These are phyloP conservation scores for Dromiciops gliroides DNA, from an alignment of 2,113 vertebrate genomes.

Conservation along the genomic window DNA sequence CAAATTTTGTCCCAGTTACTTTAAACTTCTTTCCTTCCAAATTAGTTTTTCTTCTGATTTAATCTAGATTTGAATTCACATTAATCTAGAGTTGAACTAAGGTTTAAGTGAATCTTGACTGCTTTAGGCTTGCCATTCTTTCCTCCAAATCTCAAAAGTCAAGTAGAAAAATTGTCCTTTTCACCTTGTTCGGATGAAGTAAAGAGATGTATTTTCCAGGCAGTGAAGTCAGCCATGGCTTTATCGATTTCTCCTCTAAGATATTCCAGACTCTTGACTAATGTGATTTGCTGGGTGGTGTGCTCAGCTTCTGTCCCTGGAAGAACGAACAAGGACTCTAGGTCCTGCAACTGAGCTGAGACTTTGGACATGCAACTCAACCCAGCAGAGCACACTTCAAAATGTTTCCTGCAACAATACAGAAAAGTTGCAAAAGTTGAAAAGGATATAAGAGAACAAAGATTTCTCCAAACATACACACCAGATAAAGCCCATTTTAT, in stretches of 20 bases:
- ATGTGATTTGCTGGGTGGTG: conserved; percentile 79
- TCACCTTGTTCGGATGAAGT: conserved; percentile 77
- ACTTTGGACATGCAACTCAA: conserved; percentile 86
- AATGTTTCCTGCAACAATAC: conserved; percentile 88
- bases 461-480: background rate
- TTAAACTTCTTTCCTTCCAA: background rate
- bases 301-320: conserved; percentile 70
- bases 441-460: background rate
- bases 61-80: background rate
- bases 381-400: conserved; percentile 87
- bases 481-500: background rate
- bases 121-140: background rate
- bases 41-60: background rate
- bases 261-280: conserved; percentile 88
- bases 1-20: background rate
- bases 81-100: background rate
- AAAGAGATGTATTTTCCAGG: conserved; percentile 90
- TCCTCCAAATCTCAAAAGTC: background rate
- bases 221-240: conserved; percentile 86
- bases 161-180: conserved; percentile 64
- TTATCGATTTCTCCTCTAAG: conserved; percentile 87
- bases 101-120: background rate
- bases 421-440: conserved; percentile 62
- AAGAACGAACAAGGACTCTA: conserved; percentile 89
- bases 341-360: conserved; percentile 83